Evolutionary conservation across 1,140 invertebrate genomes (phyloP), one percentile per base, ranked within the genome.

Genomic region (Glossosoma conforme): DNA sequence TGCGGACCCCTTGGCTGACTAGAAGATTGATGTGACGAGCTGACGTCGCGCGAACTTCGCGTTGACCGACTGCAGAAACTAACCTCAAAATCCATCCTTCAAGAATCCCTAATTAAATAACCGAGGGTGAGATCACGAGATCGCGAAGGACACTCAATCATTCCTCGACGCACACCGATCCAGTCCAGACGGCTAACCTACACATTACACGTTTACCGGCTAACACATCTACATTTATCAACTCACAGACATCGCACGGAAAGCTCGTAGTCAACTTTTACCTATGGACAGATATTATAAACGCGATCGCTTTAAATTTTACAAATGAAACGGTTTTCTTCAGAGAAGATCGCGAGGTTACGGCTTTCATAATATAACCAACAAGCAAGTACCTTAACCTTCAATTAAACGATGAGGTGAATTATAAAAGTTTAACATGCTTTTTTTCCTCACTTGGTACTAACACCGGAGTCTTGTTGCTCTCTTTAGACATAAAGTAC

Each of bases 101-200:
- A 49, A 35, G 21, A 49, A 57, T 57, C 55, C 45, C 55, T 52
- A 57, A 44, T 45, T 48, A 48, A 47, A 49, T n/a, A n/a, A n/a
- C 44, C 40, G 42, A 44, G 52, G 52, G 50, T 57, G 55, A 57
- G 55, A 57, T 57, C 55, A 53, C 30, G 55, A 57, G 55, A 57
- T 49, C 33, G 49, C 44, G 55, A 57, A 57, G 55, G 55, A 57
- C 42, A 43, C 44, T 30, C 45, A 53, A 53, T 36, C 54, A 52
- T 56, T 19, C 53, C 24, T 55, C 53, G 19, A 14, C 53, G 32
- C 38, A 30, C 47, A 17, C 21, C 10, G 36, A 6, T 40, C 15
- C 46, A 40, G 41, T 18, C 37, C 41, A 49, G 25, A 30, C 33
- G 19, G 21, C 36, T 49, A 40, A 36, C 11, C 24, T 47, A 24